Evolutionary conservation across 2,797 vertebrate genomes (phyloP), one percentile per base, ranked within the genome.

Genomic region (Poliocrania exsul): DNA sequence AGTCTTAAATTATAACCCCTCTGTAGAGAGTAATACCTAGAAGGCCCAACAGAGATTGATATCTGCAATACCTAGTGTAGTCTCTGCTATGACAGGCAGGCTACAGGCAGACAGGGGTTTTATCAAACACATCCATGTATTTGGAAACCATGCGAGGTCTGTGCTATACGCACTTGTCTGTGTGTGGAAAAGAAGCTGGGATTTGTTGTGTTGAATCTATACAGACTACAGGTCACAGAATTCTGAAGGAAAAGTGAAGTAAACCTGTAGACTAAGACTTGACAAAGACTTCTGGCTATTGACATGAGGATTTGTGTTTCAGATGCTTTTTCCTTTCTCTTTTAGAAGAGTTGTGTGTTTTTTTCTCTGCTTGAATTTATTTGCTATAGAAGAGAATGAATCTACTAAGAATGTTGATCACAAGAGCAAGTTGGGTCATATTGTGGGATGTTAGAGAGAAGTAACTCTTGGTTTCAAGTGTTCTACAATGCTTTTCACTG

Each of bases 31-130:
- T 82, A 4, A 5, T 33, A 53, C 31, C 6, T n/a, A 10, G 33
- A 70, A 70, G 40, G 20, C 33, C 25, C 0, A 0, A 11, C 35
- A 57, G 24, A 65, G 13, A 3, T 0, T 65, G 28, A 23, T 75
- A 17, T 69, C 15, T 64, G 82, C 0, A 1, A 10, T 53, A 37
- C 20, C 2, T 20, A 9, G 16, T 0, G 0, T 26, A 47, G 51
- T 62, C n/a, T 86, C 15, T 5, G 1, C 37, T 72, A 33, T 56
- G 62, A 53, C 21, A 51, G 44, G 33, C 25, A 46, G 64, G 33
- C 23, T 46, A 12, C 4, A 64, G 42, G 20, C 33, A 64, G 65
- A 9, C 15, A 38, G 25, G 25, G 37, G 37, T 67, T 20, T 16
- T 49, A 53, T 60, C 24, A 31, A 71, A 49, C 4, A 21, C n/a